Conservation (phyloP, 1,140 invertebrate genomes). For the Drosophila willistoni region DNA sequence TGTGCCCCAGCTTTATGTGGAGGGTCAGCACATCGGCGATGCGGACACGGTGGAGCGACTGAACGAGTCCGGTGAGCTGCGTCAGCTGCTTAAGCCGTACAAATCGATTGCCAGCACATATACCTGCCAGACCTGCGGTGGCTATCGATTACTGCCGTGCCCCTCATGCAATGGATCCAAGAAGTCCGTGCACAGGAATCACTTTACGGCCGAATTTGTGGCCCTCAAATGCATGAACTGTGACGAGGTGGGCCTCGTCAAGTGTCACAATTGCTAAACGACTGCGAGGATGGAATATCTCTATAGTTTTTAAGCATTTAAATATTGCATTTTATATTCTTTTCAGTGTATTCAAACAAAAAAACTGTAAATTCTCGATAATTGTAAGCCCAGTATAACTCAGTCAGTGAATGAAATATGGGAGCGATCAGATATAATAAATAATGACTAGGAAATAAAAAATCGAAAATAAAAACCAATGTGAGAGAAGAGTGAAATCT, state of each 20-base stretch:
- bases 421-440: conserved; percentile 26
- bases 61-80: conserved; percentile 95
- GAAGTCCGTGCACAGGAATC: conserved; percentile 96
- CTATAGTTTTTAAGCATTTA: conserved; percentile 9
- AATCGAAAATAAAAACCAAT: neutral
- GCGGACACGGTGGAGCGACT: conserved; percentile 94
- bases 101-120: conserved; percentile 91
- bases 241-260: conserved; percentile 95
- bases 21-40: conserved; percentile 95
- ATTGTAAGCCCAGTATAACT: conserved; percentile 48
- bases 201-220: conserved; percentile 96
- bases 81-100: conserved; percentile 94
- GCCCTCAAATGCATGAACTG: conserved; percentile 98
- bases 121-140: conserved; percentile 94
- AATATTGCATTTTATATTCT: conserved; percentile 20
- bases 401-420: conserved; percentile 33
- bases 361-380: conserved; percentile 20
- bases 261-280: conserved; percentile 90
- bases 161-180: conserved; percentile 96
- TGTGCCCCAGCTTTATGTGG: conserved; percentile 96
- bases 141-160: conserved; percentile 95
- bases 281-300: conserved; percentile 8
- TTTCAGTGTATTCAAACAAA: neutral
- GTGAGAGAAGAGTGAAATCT: too few species aligned
- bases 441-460: conserved; percentile 57